Percentiles rank a stretch among this genome's conserved stretches.
Evolutionary conservation across 2,797 vertebrate species (phyloP).

Genomic region (Mormyrus proboscirostris): DNA sequence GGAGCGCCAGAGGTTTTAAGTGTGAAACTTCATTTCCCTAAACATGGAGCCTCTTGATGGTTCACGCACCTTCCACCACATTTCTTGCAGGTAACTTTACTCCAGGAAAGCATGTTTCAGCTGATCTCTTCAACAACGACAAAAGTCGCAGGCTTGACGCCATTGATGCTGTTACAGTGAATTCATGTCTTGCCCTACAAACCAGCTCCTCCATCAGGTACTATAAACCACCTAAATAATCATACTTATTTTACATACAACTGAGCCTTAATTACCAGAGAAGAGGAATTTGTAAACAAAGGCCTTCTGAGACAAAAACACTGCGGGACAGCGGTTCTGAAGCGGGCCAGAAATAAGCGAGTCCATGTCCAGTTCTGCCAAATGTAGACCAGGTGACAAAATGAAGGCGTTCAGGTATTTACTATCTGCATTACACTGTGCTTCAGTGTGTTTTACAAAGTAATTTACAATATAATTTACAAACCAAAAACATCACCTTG

Average conservation of each 20-base stretch:
- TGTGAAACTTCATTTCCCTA: constrained; percentile 2
- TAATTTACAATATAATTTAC: neutral
- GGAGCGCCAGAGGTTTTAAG: neutral
- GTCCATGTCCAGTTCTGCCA: neutral
- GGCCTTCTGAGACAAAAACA: constrained; percentile 58
- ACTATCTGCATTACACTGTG: neutral
- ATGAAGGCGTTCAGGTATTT: neutral
- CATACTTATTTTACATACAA: constrained; percentile 61
- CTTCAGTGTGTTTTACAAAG: neutral
- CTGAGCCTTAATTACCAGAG: constrained; percentile 58
- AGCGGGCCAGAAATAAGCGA: constrained; percentile 27
- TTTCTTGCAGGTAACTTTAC: neutral
- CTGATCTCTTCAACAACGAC: neutral
- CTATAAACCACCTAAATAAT: constrained; percentile 61
- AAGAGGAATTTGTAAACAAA: constrained; percentile 57
- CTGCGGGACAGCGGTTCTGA: constrained; percentile 23
- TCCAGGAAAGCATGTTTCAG: neutral
- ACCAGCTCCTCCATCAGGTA: constrained; percentile 28
- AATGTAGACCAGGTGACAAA: neutral
- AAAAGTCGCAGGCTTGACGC: neutral
- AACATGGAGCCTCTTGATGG: neutral
- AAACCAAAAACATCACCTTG: neutral
- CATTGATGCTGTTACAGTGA: neutral
- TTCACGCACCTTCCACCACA: neutral
- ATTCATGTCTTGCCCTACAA: constrained; percentile 25